Evolutionary conservation across 2,113 vertebrate species (phyloP).

Genomic region (Chloebia gouldiae): DNA sequence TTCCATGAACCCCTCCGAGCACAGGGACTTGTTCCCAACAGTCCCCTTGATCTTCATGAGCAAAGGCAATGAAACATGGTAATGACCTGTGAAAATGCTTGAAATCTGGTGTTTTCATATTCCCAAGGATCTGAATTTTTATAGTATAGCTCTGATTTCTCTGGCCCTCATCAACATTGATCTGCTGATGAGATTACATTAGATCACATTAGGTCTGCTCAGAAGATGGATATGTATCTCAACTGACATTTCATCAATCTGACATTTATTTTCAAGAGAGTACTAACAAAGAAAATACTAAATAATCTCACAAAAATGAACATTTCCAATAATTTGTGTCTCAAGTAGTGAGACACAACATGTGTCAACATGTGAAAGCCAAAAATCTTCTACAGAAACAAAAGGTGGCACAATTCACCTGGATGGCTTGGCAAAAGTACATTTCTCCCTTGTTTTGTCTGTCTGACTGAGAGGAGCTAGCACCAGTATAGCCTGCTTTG

Average conservation of each 20-base stretch:
- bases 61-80: neutral
- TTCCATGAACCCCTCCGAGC: fast-evolving
- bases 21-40: neutral
- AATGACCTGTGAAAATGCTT: neutral
- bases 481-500: neutral
- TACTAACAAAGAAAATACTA: neutral
- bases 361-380: neutral
- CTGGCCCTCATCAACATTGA: neutral
- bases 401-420: neutral
- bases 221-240: neutral
- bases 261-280: neutral
- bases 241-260: neutral
- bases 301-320: neutral
- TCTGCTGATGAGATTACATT: neutral
- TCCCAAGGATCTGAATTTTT: neutral
- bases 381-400: neutral
- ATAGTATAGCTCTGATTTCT: neutral
- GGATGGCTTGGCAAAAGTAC: neutral
- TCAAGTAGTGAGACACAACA: too few species aligned
- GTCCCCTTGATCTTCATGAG: neutral
- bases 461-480: neutral
- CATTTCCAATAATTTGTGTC: neutral
- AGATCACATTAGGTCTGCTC: neutral
- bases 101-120: neutral
- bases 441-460: neutral